These are phyloP conservation scores for Oscheius sp. DNA, from an alignment of 2,888 invertebrate species.

Conservation along the genomic window DNA sequence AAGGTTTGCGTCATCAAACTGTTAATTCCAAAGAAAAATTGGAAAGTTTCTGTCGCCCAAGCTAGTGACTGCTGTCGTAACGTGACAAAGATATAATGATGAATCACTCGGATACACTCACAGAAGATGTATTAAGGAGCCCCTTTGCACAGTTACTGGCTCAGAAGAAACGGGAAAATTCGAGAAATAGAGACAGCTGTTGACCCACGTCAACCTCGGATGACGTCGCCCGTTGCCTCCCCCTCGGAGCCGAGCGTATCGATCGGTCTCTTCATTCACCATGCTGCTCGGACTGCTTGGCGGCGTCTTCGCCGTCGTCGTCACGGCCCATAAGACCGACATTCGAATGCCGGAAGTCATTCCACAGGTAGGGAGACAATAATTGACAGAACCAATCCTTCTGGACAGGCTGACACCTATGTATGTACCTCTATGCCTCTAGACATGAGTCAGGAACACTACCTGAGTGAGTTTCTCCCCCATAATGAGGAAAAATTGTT, in stretches of 20 bases:
- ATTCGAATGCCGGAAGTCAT: slow-evolving; percentile 58
- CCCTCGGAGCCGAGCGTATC: slow-evolving; percentile 2
- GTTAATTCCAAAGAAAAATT: too few species aligned
- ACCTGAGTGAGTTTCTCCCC: slow-evolving; percentile 80
- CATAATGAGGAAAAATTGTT: neutral
- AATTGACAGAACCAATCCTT: neutral
- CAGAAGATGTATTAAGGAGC: too few species aligned
- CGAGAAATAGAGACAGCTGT: neutral
- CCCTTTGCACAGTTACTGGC: too few species aligned
- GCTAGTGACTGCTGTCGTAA: too few species aligned
- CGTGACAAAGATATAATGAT: too few species aligned
- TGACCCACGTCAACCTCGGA: neutral
- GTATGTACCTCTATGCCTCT: slow-evolving; percentile 90
- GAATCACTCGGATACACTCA: too few species aligned
- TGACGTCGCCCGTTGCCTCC: slow-evolving; percentile 20
- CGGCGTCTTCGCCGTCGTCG: slow-evolving; percentile 15
- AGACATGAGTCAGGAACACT: slow-evolving; percentile 85
- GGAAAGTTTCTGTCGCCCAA: too few species aligned
- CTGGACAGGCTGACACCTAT: slow-evolving; percentile 87
- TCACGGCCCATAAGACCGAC: slow-evolving; percentile 32
- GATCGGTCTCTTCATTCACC: slow-evolving; percentile 24
- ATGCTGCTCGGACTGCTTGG: slow-evolving; percentile 34
- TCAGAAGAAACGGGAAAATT: too few species aligned
- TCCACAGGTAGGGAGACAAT: slow-evolving; percentile 6
- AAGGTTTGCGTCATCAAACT: too few species aligned